phyloP scores from a whole-genome alignment of 2,113 vertebrate genomes.

The Chloebia gouldiae region DNA sequence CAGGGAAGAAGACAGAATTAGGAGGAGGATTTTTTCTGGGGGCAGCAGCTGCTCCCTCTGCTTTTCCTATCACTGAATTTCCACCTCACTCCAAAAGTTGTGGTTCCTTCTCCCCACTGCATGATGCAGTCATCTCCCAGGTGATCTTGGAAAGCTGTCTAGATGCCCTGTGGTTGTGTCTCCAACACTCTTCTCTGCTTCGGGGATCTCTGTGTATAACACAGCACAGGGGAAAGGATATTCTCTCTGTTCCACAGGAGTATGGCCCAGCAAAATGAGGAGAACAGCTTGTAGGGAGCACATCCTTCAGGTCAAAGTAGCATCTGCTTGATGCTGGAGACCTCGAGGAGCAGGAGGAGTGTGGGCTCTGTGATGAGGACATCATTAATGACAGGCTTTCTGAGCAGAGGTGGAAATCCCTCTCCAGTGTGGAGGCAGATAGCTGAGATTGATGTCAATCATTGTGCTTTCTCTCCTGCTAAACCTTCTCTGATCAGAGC shows the following conservation, averaged over 20 bases:
- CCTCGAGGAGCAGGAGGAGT: not conserved
- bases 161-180: not conserved
- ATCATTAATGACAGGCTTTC: not conserved
- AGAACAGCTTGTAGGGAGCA: not conserved
- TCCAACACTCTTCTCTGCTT: not conserved
- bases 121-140: not conserved
- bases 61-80: not conserved
- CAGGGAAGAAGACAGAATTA: not conserved
- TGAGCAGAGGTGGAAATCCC: accelerated
- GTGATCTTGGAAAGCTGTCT: not conserved
- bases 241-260: not conserved
- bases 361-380: not conserved
- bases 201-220: not conserved
- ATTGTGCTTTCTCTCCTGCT: not conserved
- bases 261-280: not conserved
- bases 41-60: not conserved
- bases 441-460: not conserved
- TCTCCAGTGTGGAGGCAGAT: not conserved
- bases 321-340: not conserved
- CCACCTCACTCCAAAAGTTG: not conserved
- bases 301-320: not conserved
- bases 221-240: not conserved
- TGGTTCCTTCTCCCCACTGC: not conserved
- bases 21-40: not conserved
- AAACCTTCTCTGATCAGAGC: not conserved